phyloP scores from a whole-genome alignment of 2,113 vertebrate genomes.

The Ramphastos sulfuratus region DNA sequence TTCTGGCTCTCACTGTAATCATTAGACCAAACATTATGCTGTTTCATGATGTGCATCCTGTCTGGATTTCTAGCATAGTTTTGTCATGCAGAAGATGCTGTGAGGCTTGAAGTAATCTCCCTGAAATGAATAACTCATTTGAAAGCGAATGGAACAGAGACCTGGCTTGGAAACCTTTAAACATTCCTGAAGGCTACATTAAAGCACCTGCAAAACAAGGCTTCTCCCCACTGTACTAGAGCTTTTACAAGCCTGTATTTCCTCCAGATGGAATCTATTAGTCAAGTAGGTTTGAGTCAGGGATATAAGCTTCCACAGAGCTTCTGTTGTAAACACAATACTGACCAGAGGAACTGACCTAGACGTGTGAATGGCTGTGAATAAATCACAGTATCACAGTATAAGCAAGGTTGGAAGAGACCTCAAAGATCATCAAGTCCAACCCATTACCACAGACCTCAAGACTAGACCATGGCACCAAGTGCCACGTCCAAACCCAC shows the following conservation, averaged over 20 bases:
- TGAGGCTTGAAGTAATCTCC: conserved; percentile 22
- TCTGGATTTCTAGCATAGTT: background rate
- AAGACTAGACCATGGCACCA: too few relatives aligned
- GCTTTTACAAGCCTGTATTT: background rate
- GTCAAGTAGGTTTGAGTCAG: conserved; percentile 3
- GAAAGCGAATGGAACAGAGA: conserved; percentile 34
- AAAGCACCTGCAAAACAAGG: background rate
- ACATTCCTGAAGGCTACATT: conserved; percentile 35
- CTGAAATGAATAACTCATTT: conserved; percentile 56
- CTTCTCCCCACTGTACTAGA: background rate
- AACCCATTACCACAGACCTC: too few relatives aligned
- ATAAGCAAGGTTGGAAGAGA: background rate
- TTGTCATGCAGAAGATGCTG: conserved; percentile 40
- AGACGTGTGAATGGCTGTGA: background rate
- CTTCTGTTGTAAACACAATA: background rate
- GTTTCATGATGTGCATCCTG: background rate
- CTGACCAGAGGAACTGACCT: background rate
- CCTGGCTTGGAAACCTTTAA: background rate
- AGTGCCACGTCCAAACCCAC: too few relatives aligned
- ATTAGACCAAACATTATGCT: conserved; percentile 28
- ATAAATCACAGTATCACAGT: background rate
- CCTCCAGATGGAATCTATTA: conserved; percentile 18
- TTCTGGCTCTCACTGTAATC: conserved; percentile 26
- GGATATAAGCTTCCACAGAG: background rate
- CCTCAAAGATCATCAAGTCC: too few relatives aligned